Conservation (phyloP, 2,797 vertebrate species). For the Pseudopleuronectes americanus region DNA sequence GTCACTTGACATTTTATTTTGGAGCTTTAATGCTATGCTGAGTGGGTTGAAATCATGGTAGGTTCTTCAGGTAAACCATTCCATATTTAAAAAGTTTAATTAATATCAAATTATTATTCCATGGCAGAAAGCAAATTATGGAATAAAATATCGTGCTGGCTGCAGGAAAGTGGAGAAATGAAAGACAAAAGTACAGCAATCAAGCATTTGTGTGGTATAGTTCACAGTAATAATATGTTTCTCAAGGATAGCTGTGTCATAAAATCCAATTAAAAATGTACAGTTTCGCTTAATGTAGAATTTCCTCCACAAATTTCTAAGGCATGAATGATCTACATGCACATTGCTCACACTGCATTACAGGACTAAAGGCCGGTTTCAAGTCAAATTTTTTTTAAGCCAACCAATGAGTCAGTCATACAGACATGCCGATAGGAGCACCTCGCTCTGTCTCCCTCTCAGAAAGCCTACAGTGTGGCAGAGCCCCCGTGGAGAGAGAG, state of each 20-base stretch:
- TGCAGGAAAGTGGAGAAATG: background rate
- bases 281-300: slow-evolving; percentile 4
- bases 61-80: background rate
- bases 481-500: slow-evolving; percentile 17
- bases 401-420: slow-evolving; percentile 19
- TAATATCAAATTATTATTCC: slow-evolving; percentile 5
- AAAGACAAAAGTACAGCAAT: slow-evolving; percentile 19
- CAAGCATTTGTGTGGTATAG: slow-evolving; percentile 16
- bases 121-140: background rate
- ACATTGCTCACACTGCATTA: slow-evolving; percentile 20
- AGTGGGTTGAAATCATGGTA: background rate
- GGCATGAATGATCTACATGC: slow-evolving; percentile 18
- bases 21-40: background rate
- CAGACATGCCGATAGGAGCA: slow-evolving; percentile 11
- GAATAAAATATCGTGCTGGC: background rate
- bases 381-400: slow-evolving; percentile 25
- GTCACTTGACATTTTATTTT: background rate
- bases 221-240: background rate
- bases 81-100: slow-evolving; percentile 14
- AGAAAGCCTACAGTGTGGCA: slow-evolving; percentile 18
- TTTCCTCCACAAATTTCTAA: background rate
- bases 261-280: slow-evolving; percentile 1
- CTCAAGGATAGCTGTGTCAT: slow-evolving; percentile 17
- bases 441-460: background rate
- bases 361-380: slow-evolving; percentile 20